phyloP scores from a whole-genome alignment of 2,113 vertebrate species.

The Crypturellus undulatus region DNA sequence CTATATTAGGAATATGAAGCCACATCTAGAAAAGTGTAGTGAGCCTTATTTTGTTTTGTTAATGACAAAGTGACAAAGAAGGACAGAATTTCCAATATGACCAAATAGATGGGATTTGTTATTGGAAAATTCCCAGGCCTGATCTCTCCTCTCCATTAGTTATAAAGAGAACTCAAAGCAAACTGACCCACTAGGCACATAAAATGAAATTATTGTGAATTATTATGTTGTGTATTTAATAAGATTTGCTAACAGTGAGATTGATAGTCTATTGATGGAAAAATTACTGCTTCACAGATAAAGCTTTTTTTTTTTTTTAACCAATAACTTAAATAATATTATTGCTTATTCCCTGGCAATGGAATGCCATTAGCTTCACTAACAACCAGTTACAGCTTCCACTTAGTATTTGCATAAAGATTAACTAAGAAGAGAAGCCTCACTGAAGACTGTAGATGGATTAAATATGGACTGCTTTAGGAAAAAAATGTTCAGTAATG shows the following conservation, averaged over 20 bases:
- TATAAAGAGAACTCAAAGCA: fast-evolving
- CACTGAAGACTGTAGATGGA: not conserved
- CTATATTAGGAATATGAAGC: not conserved
- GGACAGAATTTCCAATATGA: not conserved
- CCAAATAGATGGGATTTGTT: not conserved
- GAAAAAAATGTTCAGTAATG: not conserved
- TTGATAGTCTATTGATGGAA: not conserved
- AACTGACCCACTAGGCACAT: not conserved
- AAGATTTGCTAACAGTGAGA: not conserved
- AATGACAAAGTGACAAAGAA: not conserved
- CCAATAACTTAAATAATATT: not conserved
- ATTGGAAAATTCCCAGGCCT: not conserved
- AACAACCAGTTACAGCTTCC: not conserved
- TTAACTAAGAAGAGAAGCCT: not conserved
- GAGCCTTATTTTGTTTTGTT: not conserved
- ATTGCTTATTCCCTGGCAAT: not conserved
- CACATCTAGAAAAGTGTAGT: not conserved
- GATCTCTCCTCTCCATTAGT: not conserved
- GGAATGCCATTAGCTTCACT: not conserved
- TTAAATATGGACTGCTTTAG: not conserved
- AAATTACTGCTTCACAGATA: not conserved
- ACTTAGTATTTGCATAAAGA: not conserved
- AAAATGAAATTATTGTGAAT: not conserved
- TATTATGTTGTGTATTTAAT: not conserved
- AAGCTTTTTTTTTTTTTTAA: not conserved